Evolutionary conservation across 2,797 vertebrate species (phyloP).

Genomic region (Limosa lapponica): DNA sequence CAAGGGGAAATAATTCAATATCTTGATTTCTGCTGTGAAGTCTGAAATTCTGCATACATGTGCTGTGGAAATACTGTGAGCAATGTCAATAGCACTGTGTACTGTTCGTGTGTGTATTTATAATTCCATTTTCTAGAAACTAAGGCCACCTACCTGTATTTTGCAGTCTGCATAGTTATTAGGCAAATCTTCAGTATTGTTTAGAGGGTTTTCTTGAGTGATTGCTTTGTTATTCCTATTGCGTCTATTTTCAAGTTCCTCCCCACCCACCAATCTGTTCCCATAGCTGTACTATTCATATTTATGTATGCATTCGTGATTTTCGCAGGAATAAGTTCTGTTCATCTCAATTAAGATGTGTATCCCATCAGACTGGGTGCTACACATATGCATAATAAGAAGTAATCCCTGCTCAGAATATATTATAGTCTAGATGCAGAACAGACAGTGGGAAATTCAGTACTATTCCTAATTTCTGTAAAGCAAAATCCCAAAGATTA

Average conservation of each 20-base stretch:
- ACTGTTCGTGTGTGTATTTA: background rate
- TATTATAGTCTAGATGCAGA: background rate
- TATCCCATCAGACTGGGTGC: background rate
- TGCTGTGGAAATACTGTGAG: background rate
- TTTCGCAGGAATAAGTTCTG: slow-evolving; percentile 6
- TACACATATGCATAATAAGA: background rate
- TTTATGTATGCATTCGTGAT: background rate
- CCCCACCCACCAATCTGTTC: background rate
- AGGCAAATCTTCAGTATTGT: background rate
- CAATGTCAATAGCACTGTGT: background rate
- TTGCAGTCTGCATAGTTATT: background rate
- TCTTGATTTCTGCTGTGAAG: background rate
- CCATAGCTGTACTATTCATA: background rate
- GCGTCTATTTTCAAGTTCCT: background rate
- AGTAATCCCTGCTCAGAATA: background rate
- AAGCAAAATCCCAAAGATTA: background rate
- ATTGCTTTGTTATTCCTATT: slow-evolving; percentile 20
- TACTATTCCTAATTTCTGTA: background rate
- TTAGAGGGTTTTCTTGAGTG: background rate
- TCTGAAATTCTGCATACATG: background rate
- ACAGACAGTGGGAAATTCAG: background rate
- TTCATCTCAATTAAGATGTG: background rate
- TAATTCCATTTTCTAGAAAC: background rate
- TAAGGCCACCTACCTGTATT: background rate
- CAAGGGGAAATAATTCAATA: background rate